Evolutionary conservation across 2,113 vertebrate genomes (phyloP), one percentile per base, ranked within the genome.

Genomic region (Epinephelus moara): DNA sequence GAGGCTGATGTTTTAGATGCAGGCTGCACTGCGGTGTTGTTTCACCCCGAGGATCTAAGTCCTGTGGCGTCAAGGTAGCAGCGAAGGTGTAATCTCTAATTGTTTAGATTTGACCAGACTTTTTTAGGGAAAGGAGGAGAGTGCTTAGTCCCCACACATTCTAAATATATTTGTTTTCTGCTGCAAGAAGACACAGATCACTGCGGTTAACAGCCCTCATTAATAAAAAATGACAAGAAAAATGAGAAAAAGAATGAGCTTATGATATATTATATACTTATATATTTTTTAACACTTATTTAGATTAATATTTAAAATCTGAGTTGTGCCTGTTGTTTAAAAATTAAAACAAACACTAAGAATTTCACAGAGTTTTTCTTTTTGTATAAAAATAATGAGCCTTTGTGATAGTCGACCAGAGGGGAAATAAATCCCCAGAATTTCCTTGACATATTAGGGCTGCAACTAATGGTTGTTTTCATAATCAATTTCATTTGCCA

Each of bases 1-100:
- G 57, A 75, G 45, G 69, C 80, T 49, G 47, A 59, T 1, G n/a
- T 17, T 67, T 27, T 71, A 64, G 45, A 86, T 18, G 19, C 50
- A 60, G 62, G n/a, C 52, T 12, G 47, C 4, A 1, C 18, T 33
- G 49, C 67, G 4, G 50, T 21, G 19, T 6, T 73, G n/a, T 71
- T 67, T 37, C 6, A 27, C 25, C 21, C 50, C 12, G 7, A 18
- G 17, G 53, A 76, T 61, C n/a, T 17, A 12, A 55, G 33, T 66
- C 70, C 59, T 30, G 49, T 23, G 25, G 10, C 4, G 2, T 9
- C 25, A 62, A 67, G n/a, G 73, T 21, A 50, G 33, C 60, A 63
- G 57, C 23, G n/a, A 47, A 67, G 56, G 53, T 57, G 57, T 45
- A 8, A 52, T 27, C 33, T 37, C 33, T 37, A 33, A 18, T 42